phyloP scores from a whole-genome alignment of 2,888 invertebrate species.

The Pyrochroa serraticornis region DNA sequence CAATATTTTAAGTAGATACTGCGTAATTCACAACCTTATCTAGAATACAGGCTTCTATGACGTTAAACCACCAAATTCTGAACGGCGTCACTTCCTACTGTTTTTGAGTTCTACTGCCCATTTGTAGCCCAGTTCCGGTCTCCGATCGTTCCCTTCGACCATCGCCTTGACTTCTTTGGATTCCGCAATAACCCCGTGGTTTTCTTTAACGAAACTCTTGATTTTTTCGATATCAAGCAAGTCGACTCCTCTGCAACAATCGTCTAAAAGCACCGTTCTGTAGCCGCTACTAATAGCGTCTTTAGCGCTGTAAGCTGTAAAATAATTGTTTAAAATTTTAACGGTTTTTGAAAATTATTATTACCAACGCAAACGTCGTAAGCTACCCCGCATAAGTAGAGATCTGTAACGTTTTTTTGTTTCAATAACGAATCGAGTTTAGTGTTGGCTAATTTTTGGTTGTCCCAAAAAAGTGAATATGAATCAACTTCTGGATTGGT shows the following conservation, averaged over 20 bases:
- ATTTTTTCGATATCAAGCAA: slow-evolving; percentile 83
- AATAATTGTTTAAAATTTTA: slow-evolving; percentile 8
- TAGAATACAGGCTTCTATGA: no score
- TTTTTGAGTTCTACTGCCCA: slow-evolving; percentile 78
- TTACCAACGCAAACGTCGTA: slow-evolving; percentile 92
- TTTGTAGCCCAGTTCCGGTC: slow-evolving; percentile 86
- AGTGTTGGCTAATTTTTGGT: slow-evolving; percentile 86
- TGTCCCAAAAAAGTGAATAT: slow-evolving; percentile 98
- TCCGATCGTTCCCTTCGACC: slow-evolving; percentile 84
- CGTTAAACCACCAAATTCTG: neutral
- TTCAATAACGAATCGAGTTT: slow-evolving; percentile 79
- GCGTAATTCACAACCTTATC: neutral
- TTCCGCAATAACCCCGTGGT: slow-evolving; percentile 79
- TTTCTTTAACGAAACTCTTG: slow-evolving; percentile 72
- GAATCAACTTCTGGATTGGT: slow-evolving; percentile 93
- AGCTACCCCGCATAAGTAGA: slow-evolving; percentile 92
- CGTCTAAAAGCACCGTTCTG: slow-evolving; percentile 84
- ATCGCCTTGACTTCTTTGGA: slow-evolving; percentile 80
- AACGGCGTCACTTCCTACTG: slow-evolving; percentile 6
- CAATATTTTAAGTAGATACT: slow-evolving; percentile 1
- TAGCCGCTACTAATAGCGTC: slow-evolving; percentile 88
- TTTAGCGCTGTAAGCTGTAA: slow-evolving; percentile 78
- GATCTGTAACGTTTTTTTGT: slow-evolving; percentile 81
- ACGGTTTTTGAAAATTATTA: slow-evolving; percentile 22
- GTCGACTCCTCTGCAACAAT: slow-evolving; percentile 88